A percentile compares a stretch with the other conserved stretches of the same genome.
These are phyloP conservation scores for Aplysia californica DNA, from an alignment of 1,140 invertebrate species.

Conservation along the genomic window DNA sequence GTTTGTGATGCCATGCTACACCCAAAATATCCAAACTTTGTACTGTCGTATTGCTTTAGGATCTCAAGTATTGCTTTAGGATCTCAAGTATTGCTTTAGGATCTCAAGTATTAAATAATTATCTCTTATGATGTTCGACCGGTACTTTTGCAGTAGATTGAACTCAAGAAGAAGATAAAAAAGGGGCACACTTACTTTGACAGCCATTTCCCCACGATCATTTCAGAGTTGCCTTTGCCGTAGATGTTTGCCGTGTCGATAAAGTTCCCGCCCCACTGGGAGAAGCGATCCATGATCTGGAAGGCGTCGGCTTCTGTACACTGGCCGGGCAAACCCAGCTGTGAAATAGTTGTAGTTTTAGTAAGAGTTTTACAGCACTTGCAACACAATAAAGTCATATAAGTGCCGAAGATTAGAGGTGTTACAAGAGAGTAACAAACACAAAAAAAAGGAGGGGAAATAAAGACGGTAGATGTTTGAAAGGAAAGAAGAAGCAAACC, in stretches of 20 bases:
- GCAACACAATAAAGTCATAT: too few relatives aligned
- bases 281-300: slow-evolving; percentile 51
- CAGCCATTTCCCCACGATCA: slow-evolving; percentile 60
- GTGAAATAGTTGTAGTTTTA: not conserved
- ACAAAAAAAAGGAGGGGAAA: too few relatives aligned
- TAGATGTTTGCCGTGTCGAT: slow-evolving; percentile 59
- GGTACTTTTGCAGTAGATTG: too few relatives aligned
- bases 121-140: too few relatives aligned
- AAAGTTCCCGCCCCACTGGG: slow-evolving; percentile 58
- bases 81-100: not conserved
- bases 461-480: too few relatives aligned
- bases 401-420: too few relatives aligned
- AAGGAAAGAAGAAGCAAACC: too few relatives aligned
- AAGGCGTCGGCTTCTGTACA: slow-evolving; percentile 37
- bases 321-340: not conserved
- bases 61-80: not conserved
- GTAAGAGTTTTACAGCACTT: too few relatives aligned
- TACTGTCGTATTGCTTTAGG: not conserved
- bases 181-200: slow-evolving; percentile 42
- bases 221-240: slow-evolving; percentile 48
- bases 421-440: too few relatives aligned
- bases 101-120: not conserved
- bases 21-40: not conserved
- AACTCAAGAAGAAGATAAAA: too few relatives aligned
- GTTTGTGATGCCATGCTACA: too few relatives aligned